Conservation (phyloP, 2,113 vertebrate species). For the Hyperoodon ampullatus region DNA sequence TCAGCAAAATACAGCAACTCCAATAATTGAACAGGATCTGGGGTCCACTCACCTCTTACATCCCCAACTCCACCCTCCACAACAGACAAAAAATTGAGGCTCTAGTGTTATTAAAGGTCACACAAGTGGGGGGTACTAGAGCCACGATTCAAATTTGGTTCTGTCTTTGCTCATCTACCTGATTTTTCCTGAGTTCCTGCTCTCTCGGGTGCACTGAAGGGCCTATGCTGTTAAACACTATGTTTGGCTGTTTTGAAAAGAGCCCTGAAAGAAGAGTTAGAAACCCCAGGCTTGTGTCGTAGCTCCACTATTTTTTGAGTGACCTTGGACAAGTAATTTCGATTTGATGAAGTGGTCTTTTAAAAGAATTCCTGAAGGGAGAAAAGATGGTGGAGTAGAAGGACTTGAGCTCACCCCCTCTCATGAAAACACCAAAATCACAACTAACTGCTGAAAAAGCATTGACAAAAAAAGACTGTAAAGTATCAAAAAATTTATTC, state of each 20-base stretch:
- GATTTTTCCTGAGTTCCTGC: neutral
- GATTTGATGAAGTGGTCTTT: neutral
- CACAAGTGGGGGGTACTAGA: neutral
- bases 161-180: neutral
- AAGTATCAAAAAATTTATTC: no score
- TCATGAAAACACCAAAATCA: no score
- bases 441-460: no score
- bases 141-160: neutral
- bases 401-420: no score
- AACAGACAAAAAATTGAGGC: neutral
- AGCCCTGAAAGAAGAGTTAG: neutral
- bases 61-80: conserved; percentile 94
- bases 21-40: conserved; percentile 96
- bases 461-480: no score
- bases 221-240: neutral
- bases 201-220: no score
- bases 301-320: neutral
- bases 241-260: neutral
- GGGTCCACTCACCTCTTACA: conserved; percentile 94
- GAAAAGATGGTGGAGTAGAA: no score
- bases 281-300: neutral
- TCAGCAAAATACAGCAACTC: conserved; percentile 94
- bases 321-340: neutral
- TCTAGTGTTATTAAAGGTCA: neutral
- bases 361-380: neutral